Base-by-base conservation (phyloP, 2,113 vertebrate genomes). In the Gallinago paraguaiae region DNA sequence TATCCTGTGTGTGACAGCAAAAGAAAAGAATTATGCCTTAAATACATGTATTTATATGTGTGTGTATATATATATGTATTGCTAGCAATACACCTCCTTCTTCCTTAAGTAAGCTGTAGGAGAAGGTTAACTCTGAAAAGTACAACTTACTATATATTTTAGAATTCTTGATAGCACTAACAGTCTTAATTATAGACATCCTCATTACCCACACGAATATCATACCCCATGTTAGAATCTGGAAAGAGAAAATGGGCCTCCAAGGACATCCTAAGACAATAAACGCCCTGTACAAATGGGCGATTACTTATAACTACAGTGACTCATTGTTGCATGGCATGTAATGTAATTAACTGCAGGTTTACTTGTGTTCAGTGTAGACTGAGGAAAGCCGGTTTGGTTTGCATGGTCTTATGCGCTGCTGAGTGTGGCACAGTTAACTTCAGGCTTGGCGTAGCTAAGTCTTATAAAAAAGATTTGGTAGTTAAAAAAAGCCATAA, bases 341-440 rank as follows among this genome's bases (percentile, higher is more conserved):
- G 5, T 57, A 37, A 61, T 4, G 8, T 86, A 89, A 97, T 93
- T 82, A 59, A 92, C 79, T 94, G 68, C 88, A 90, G 91, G 90
- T 83, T 82, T 90, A 53, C 69, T 84, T 31, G 48, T 74, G 63
- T 68, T 95, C 86, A 78, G 67, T 16, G 45, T 74, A 95, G 94
- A 86, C 33, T 72, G 75, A 86, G 43, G 87, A 59, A 88, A 91
- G 45, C 70, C 91, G 87, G 46, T 94, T 92, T 92, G 82, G 91
- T 95, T 89, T 95, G 50, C 60, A 37, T 70, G 92, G 70, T 93
- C 61, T 94, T 83, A 45, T 61, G 79, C 23, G 60, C 23, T 67
- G 39, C 39, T 83, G 78, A 92, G 28, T 56, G 57, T 77, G 90
- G 68, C 77, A 81, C 41, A 82, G 65, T 79, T 67, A 88, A 88